Base-by-base conservation (phyloP, 1,140 invertebrate species). In the Drosophila elegans region DNA sequence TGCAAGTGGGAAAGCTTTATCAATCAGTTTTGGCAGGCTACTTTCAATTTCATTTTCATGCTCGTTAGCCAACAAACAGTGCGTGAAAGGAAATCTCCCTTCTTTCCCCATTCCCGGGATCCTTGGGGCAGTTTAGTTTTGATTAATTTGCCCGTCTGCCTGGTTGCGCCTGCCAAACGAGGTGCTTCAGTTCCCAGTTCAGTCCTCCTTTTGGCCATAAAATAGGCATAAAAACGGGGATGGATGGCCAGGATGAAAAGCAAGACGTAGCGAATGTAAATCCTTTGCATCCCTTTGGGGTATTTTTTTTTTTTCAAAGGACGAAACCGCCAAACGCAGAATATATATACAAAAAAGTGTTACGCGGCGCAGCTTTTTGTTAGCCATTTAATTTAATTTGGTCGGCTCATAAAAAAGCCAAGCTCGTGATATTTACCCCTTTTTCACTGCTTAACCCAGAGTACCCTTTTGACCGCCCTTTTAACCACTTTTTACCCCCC, bases 31-130 rank as follows among this genome's bases (percentile, higher is more conserved):
- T 75, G 75, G 67, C 66, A 57, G 67, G 71, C 56, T 68, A 75
- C 68, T 89, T 89, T 89, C 84, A 84, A 84, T 89, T 89, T 90
- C 74, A 80, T 89, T 88, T 88, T 89, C 73, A 89, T 72, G 84
- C 85, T 89, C 85, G 80, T 89, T 89, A 78, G 72, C 71, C 80
- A 78, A 59, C 66, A 78, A 89, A 89, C 80, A 78, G 84, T 67
- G 68, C 84, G 77, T 78, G 59, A 83, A 82, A 56, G 60, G 72
- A 45, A 34, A 25, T 41, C 1, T 21, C 1, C 16, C 16, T 21
- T 21, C 16, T 21, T 21, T 21, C 53, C 49, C 39, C 45, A 32
- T 29, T 36, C 53, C 42, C 42, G 13, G 11, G 41, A 25, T 88
- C 83, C 84, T 83, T 80, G 68, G 84, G 67, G 63, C 83, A 76